Conservation (phyloP, 1,140 invertebrate species). For the Brachionus plicatilis region DNA sequence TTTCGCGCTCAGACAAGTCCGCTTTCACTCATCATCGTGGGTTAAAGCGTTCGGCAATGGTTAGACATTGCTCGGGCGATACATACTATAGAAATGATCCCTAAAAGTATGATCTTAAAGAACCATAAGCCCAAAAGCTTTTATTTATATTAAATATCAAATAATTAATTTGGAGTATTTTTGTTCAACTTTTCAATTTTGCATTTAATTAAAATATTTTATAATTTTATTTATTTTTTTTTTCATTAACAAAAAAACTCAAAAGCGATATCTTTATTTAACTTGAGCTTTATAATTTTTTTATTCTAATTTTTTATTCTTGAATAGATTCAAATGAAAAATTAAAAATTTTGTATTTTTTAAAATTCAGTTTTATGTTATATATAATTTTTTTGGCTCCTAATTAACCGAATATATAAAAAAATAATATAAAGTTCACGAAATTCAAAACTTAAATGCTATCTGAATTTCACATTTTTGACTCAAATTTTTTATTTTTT, state of each 20-base stretch:
- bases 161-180: background rate
- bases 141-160: background rate
- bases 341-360: too few species aligned
- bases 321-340: too few species aligned
- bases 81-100: constrained; percentile 32
- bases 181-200: background rate
- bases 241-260: background rate
- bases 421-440: too few species aligned
- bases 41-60: constrained; percentile 30
- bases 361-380: too few species aligned
- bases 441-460: too few species aligned
- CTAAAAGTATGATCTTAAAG: constrained; percentile 30
- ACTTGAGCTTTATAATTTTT: too few species aligned
- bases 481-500: too few species aligned
- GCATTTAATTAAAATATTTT: background rate
- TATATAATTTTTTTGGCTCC: too few species aligned
- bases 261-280: background rate
- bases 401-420: too few species aligned
- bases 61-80: constrained; percentile 30
- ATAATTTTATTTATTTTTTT: background rate
- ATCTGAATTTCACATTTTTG: too few species aligned
- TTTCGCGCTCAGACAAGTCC: constrained; percentile 10
- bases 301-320: too few species aligned
- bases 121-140: background rate
- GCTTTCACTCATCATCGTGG: constrained; percentile 27